Percentiles rank a stretch among this genome's conserved stretches.
Conservation (phyloP, 2,888 invertebrate genomes). For the Pasiphila rectangulata region DNA sequence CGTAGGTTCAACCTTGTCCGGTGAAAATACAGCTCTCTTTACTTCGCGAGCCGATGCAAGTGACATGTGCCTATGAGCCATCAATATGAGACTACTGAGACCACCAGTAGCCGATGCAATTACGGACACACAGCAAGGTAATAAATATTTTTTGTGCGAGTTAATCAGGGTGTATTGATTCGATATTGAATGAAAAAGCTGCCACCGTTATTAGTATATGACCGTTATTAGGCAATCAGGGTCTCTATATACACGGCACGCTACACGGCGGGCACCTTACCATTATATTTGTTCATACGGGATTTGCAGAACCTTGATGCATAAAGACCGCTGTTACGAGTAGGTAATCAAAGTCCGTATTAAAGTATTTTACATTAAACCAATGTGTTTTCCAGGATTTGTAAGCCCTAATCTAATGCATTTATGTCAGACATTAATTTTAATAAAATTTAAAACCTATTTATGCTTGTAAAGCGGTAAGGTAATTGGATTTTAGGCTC, state of each 20-base stretch:
- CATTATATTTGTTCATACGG: too few relatives aligned
- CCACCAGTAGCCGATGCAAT: slow-evolving; percentile 28
- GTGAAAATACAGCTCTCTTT: not conserved
- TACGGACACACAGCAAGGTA: slow-evolving; percentile 29
- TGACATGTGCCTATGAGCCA: slow-evolving; percentile 1
- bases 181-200: slow-evolving; percentile 30
- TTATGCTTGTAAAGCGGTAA: too few relatives aligned
- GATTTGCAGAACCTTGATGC: too few relatives aligned
- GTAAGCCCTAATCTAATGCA: too few relatives aligned
- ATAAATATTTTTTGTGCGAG: slow-evolving; percentile 31
- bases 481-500: too few relatives aligned
- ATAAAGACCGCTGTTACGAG: too few relatives aligned
- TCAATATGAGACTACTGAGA: slow-evolving; percentile 2
- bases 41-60: slow-evolving; percentile 1
- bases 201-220: slow-evolving; percentile 27
- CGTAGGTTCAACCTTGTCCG: not conserved
- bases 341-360: too few relatives aligned
- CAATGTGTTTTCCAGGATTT: too few relatives aligned
- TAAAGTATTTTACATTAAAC: too few relatives aligned
- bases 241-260: not conserved
- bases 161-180: slow-evolving; percentile 32
- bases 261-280: too few relatives aligned
- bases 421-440: too few relatives aligned
- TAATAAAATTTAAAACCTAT: too few relatives aligned
- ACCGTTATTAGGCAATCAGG: slow-evolving; percentile 14